These are phyloP conservation scores for Turdus rufiventris DNA, from an alignment of 2,113 vertebrate genomes.

Conservation along the genomic window DNA sequence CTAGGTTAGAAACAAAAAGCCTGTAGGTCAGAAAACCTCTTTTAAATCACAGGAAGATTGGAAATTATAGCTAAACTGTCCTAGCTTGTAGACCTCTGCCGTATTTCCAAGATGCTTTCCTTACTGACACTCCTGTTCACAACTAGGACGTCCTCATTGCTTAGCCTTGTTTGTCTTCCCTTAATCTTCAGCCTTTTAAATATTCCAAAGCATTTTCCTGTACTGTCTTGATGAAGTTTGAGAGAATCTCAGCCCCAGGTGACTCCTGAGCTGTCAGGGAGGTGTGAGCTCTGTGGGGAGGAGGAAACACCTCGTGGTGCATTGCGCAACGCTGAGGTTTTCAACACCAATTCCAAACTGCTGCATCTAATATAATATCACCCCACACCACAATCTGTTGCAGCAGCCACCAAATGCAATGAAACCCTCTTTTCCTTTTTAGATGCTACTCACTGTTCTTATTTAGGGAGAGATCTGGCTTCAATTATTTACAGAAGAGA, in stretches of 20 bases:
- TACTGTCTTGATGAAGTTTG: background rate
- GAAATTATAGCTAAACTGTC: background rate
- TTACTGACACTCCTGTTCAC: background rate
- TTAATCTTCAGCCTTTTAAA: background rate
- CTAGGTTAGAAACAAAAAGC: background rate
- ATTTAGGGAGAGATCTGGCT: background rate
- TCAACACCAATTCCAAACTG: background rate
- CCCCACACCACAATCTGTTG: background rate
- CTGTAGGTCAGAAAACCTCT: background rate
- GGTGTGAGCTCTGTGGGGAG: background rate
- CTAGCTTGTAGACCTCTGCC: background rate
- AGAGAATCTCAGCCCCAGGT: background rate
- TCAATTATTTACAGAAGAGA: slow-evolving; percentile 38
- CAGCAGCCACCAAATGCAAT: background rate
- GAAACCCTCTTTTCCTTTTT: background rate
- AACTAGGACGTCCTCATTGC: background rate
- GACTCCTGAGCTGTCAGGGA: background rate
- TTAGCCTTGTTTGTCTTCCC: background rate
- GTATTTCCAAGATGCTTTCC: background rate
- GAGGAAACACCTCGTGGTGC: background rate
- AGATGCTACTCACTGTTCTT: background rate
- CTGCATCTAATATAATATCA: background rate
- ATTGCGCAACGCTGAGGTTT: rapidly evolving
- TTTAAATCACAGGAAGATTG: background rate
- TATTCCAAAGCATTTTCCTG: background rate